Base-by-base conservation (phyloP, 2,888 invertebrate genomes). In the Thereva unica region DNA sequence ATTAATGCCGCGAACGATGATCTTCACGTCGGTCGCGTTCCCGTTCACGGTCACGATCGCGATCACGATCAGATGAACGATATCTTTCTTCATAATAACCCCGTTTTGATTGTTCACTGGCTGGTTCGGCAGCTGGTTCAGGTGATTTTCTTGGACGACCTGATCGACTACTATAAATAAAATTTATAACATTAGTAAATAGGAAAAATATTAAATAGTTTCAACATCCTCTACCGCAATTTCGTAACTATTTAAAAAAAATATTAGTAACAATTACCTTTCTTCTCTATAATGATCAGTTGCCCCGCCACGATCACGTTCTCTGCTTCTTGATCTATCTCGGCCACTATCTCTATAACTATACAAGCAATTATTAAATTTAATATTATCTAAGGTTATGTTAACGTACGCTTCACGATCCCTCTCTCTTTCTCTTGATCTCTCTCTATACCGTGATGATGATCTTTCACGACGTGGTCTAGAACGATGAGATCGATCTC, bases 61-160 rank as follows among this genome's bases (percentile, higher is more conserved):
- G 84, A 79, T 88, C 91, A 75, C 83, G 85, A 78, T 82, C 89
- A 79, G 85, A 87, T 71, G 85, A 85, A 63, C 90, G 86, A 83
- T 94, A 93, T 70, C 93, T 86, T 81, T 94, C 93, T 74, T 94
- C 93, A 82, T 94, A 93, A 84, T 94, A 94, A 68, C 88, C 85
- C 75, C 84, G 80, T 73, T 82, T 82, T 38, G 78, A 78, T 44
- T 71, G 71, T 69, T 80, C 82, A 49, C 77, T 78, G 68, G 79
- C 75, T 50, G 78, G 75, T 67, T 80, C 80, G 52, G 83, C 84
- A 12, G 83, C 81, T 35, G 80, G 76, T 73, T 81, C 81, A 1
- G 84, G 77, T 40, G 89, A 86, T 67, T 82, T 87, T 84, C 73
- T 84, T 75, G 74, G 83, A 77, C 76, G 76, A 77, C 86, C 72